Conservation (phyloP, 2,888 invertebrate species). For the Psylliodes chrysocephalus region DNA sequence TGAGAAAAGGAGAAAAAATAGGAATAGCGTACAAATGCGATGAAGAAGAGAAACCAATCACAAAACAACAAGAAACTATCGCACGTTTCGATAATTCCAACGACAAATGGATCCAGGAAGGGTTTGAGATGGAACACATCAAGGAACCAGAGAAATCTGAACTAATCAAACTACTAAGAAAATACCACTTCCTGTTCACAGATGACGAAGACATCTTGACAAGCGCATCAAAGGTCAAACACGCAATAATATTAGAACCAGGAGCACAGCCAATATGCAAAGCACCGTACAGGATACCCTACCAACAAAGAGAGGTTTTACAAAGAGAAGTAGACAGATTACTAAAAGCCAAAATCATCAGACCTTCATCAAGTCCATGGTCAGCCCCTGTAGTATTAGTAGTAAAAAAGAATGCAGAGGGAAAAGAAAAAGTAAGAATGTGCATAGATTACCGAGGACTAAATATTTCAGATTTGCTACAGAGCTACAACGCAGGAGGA, state of each 20-base stretch:
- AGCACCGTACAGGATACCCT: conserved; percentile 26
- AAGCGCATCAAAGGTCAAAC: conserved; percentile 29
- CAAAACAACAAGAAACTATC: background rate
- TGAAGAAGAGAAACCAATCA: background rate
- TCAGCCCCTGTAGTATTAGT: conserved; percentile 34
- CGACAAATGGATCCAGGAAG: conserved; percentile 21
- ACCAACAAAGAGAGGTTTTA: conserved; percentile 22
- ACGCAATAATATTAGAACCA: conserved; percentile 16
- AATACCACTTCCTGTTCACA: conserved; percentile 14
- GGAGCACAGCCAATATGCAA: conserved; percentile 27
- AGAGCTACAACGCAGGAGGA: conserved; percentile 25
- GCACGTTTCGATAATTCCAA: conserved; percentile 5
- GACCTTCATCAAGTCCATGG: conserved; percentile 33
- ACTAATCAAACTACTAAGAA: background rate
- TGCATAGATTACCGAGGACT: conserved; percentile 34
- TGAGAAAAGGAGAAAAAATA: conserved; percentile 3
- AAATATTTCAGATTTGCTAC: conserved; percentile 21
- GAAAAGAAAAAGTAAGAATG: conserved; percentile 33
- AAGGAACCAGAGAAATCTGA: background rate
- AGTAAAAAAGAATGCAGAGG: conserved; percentile 27
- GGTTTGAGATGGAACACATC: conserved; percentile 20
- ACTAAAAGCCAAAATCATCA: conserved; percentile 14
- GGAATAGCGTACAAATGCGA: background rate
- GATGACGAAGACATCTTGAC: conserved; percentile 21
- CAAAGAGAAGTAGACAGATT: conserved; percentile 27